Conservation (phyloP, 2,888 invertebrate genomes). For the Thysanoteuthis rhombus region DNA sequence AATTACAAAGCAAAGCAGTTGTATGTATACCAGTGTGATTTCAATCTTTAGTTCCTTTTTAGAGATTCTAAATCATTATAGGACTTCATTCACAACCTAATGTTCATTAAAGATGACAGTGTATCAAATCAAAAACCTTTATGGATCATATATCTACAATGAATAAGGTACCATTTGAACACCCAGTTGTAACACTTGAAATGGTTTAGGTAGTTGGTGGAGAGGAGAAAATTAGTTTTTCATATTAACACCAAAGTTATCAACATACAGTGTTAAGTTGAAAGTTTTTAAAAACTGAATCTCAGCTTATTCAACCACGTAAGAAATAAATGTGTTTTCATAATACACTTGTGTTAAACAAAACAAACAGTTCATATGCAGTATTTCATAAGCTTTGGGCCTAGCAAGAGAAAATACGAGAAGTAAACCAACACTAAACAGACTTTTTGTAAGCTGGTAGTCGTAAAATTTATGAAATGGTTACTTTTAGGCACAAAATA, state of each 20-base stretch:
- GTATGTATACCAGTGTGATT: neutral
- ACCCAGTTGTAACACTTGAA: neutral
- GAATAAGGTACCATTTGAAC: neutral
- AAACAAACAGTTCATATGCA: too few relatives aligned
- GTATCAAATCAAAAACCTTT: neutral
- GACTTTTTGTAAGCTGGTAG: neutral
- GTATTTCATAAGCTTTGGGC: neutral
- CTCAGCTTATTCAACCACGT: too few relatives aligned
- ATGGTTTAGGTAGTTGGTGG: neutral
- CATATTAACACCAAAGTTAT: too few relatives aligned
- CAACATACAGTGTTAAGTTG: too few relatives aligned
- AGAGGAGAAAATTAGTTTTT: neutral
- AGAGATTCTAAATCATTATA: neutral
- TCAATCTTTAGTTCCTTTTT: neutral
- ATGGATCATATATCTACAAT: neutral
- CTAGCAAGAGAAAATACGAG: neutral
- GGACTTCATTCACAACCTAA: slow-evolving; percentile 12
- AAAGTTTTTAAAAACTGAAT: too few relatives aligned
- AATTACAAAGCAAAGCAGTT: slow-evolving; percentile 12
- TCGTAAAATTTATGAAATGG: neutral
- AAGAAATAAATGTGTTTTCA: too few relatives aligned
- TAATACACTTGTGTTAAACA: too few relatives aligned
- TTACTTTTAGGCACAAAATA: neutral
- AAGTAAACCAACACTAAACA: neutral
- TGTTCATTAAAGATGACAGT: neutral